Percentiles rank a stretch among this genome's conserved stretches.
phyloP scores from a whole-genome alignment of 37 sponge, comb jelly and placozoan species.

The Beroe forskalii region DNA sequence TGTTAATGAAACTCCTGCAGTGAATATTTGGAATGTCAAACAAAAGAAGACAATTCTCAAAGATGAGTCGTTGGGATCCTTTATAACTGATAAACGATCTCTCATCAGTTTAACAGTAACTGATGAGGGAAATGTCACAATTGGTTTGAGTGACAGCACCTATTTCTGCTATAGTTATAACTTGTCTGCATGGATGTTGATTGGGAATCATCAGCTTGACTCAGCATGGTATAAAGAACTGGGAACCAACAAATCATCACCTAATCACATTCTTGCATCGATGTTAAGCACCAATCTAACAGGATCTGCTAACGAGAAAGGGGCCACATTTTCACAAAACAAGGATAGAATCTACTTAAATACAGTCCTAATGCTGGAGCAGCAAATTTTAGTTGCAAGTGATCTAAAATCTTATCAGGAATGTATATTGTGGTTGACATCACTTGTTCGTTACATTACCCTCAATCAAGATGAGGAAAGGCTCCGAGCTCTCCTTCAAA shows the following conservation, averaged over 20 bases:
- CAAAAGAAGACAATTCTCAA: background rate
- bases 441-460: conserved; percentile 72
- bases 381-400: conserved; percentile 68
- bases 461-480: conserved; percentile 68
- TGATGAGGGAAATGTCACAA: conserved; percentile 22
- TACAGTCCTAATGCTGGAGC: conserved; percentile 67
- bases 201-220: conserved; percentile 34
- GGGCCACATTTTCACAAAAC: background rate
- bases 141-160: conserved; percentile 18
- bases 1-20: background rate
- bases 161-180: background rate
- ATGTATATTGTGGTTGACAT: conserved; percentile 73
- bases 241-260: background rate
- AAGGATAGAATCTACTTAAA: background rate
- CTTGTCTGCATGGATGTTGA: conserved; percentile 11
- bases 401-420: conserved; percentile 70
- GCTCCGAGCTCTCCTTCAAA: conserved; percentile 70
- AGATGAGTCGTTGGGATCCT: background rate
- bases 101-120: background rate
- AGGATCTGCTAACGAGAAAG: background rate
- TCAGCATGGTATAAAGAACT: conserved; percentile 6
- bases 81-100: background rate
- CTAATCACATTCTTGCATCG: background rate
- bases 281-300: background rate
- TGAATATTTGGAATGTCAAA: conserved; percentile 17